A percentile compares a stretch with the other conserved stretches of the same genome.
Conservation (phyloP, 2,888 invertebrate species). For the Mystacides longicornis region DNA sequence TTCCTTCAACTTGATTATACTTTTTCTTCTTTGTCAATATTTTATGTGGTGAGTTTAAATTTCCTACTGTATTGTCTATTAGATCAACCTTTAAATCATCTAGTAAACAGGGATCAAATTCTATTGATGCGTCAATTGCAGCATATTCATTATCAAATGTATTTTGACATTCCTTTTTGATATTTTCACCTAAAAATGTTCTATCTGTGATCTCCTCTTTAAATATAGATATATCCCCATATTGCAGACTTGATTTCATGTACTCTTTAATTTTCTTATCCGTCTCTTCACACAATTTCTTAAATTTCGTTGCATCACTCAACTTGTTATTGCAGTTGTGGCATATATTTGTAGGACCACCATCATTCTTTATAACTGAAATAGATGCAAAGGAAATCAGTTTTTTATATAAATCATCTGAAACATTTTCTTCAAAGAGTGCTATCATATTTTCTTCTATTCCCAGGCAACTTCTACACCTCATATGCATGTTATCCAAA, state of each 20-base stretch:
- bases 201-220: neutral
- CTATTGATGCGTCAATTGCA: conserved; percentile 10
- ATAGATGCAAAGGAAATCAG: conserved; percentile 14
- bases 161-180: conserved; percentile 16
- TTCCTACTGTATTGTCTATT: conserved; percentile 1
- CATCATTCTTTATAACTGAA: conserved; percentile 13
- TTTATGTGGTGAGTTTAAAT: no score
- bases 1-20: neutral
- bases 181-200: conserved; percentile 6
- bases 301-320: conserved; percentile 16
- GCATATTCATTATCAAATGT: conserved; percentile 14
- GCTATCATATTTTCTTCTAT: conserved; percentile 15
- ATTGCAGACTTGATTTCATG: no score
- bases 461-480: conserved; percentile 16
- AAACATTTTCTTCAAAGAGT: conserved; percentile 13
- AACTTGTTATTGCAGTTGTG: conserved; percentile 13
- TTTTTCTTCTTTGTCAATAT: neutral
- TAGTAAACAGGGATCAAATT: conserved; percentile 12
- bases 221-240: neutral
- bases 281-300: conserved; percentile 15
- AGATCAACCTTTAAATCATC: conserved; percentile 18
- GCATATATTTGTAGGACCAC: conserved; percentile 21
- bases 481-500: conserved; percentile 14
- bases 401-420: conserved; percentile 11
- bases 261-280: no score